These are phyloP conservation scores for Aurelia coerulea DNA, from an alignment of 30 jellyfish, hydroid and myxozoan species.

Conservation along the genomic window DNA sequence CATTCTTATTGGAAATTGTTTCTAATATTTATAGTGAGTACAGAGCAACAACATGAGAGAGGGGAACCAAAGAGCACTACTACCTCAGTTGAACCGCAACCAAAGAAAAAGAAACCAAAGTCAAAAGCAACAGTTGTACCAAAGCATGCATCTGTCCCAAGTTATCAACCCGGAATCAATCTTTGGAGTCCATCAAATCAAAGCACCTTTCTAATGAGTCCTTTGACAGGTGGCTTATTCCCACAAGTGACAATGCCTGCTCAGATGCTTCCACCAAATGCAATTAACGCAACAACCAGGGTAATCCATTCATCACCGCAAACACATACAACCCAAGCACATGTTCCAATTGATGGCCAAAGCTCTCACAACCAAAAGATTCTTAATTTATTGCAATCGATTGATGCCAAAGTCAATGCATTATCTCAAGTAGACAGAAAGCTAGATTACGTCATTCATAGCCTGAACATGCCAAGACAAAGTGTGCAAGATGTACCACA, in stretches of 20 bases:
- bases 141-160: slow-evolving; percentile 11
- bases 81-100: background rate
- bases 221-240: slow-evolving; percentile 53
- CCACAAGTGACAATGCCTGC: slow-evolving; percentile 65
- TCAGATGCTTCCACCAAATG: slow-evolving; percentile 29
- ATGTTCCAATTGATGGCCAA: slow-evolving; percentile 18
- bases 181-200: slow-evolving; percentile 49
- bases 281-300: slow-evolving; percentile 14
- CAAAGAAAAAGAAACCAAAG: slow-evolving; percentile 21
- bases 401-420: slow-evolving; percentile 20
- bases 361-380: slow-evolving; percentile 28
- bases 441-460: slow-evolving; percentile 43
- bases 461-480: slow-evolving; percentile 55
- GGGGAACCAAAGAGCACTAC: background rate
- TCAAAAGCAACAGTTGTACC: slow-evolving; percentile 28
- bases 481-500: slow-evolving; percentile 17
- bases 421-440: slow-evolving; percentile 50
- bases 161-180: slow-evolving; percentile 36
- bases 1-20: no score
- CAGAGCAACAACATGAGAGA: no score
- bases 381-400: slow-evolving; percentile 14
- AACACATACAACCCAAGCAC: slow-evolving; percentile 10
- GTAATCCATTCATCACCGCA: slow-evolving; percentile 23
- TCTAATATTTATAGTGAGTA: no score
- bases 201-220: slow-evolving; percentile 51